Evolutionary conservation across 1,140 invertebrate genomes (phyloP).

Genomic region (Diabrotica virgifera): DNA sequence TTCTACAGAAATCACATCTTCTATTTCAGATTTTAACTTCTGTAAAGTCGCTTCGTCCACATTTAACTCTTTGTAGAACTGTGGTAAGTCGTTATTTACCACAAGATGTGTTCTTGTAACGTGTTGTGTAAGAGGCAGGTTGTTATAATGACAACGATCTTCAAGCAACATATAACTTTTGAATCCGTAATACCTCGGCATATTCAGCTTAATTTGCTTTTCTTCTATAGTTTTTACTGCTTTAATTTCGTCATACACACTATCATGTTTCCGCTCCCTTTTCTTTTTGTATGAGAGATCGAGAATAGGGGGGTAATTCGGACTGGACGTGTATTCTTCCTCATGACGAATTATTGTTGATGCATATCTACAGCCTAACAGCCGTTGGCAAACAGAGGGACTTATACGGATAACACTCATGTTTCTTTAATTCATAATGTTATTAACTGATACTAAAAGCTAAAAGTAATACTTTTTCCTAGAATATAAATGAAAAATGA

Average conservation of each 20-base stretch:
- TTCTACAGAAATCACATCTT: slow-evolving; percentile 61
- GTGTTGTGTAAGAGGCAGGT: slow-evolving; percentile 63
- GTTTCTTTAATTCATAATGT: too few species aligned
- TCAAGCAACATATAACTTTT: slow-evolving; percentile 61
- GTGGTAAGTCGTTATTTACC: slow-evolving; percentile 53
- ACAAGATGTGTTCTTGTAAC: slow-evolving; percentile 68
- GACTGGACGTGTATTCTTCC: slow-evolving; percentile 42
- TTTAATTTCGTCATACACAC: slow-evolving; percentile 59
- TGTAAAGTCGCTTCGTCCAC: slow-evolving; percentile 46
- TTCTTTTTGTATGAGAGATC: slow-evolving; percentile 52
- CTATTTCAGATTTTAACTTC: slow-evolving; percentile 55
- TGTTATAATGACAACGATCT: slow-evolving; percentile 61
- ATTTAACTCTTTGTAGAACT: slow-evolving; percentile 53
- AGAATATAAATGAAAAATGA: too few species aligned
- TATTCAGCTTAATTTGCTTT: slow-evolving; percentile 76
- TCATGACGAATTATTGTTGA: slow-evolving; percentile 22
- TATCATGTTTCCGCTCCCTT: slow-evolving; percentile 47
- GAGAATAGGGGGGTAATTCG: slow-evolving; percentile 62
- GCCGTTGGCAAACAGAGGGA: slow-evolving; percentile 7
- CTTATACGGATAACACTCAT: slow-evolving; percentile 34
- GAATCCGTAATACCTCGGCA: slow-evolving; percentile 78
- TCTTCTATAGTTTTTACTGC: slow-evolving; percentile 71
- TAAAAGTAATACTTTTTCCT: too few species aligned
- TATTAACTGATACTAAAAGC: too few species aligned
- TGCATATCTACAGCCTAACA: slow-evolving; percentile 20